phyloP scores from a whole-genome alignment of 2,888 invertebrate genomes.

The Archips xylosteana region DNA sequence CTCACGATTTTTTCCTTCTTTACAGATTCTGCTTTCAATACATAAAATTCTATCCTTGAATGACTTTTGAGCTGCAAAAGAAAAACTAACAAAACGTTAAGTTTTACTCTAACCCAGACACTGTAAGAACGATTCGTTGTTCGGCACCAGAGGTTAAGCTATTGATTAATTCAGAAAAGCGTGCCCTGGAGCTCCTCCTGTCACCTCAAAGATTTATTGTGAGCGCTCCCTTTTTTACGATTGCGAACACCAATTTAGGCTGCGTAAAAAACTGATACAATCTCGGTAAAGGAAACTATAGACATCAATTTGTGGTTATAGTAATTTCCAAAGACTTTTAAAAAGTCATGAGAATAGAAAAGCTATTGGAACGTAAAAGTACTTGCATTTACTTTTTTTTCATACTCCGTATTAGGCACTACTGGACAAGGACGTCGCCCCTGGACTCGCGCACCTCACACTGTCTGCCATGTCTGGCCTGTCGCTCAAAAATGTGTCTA shows the following conservation, averaged over 20 bases:
- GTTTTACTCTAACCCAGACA: constrained; percentile 1
- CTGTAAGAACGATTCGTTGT: constrained; percentile 18
- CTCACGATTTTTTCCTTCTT: too few species aligned
- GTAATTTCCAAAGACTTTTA: not conserved
- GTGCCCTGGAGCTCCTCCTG: constrained; percentile 21
- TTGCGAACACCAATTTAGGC: constrained; percentile 24
- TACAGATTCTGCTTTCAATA: not conserved
- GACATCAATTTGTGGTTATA: not conserved
- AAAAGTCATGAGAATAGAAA: not conserved
- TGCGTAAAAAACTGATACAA: constrained; percentile 13
- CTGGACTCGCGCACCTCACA: too few species aligned
- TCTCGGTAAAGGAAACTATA: not conserved
- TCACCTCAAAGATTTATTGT: constrained; percentile 33
- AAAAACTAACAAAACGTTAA: constrained; percentile 11
- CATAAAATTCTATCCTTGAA: not conserved
- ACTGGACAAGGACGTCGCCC: too few species aligned
- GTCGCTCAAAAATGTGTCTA: too few species aligned
- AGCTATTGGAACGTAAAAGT: not conserved
- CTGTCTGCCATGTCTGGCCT: too few species aligned
- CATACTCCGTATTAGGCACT: too few species aligned
- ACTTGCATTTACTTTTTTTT: too few species aligned
- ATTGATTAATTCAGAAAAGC: constrained; percentile 36
- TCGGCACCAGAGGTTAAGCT: constrained; percentile 25
- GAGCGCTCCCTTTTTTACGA: constrained; percentile 18
- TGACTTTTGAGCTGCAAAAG: not conserved